Evolutionary conservation across 2,797 vertebrate genomes (phyloP).

Genomic region (Clarias laeviceps): DNA sequence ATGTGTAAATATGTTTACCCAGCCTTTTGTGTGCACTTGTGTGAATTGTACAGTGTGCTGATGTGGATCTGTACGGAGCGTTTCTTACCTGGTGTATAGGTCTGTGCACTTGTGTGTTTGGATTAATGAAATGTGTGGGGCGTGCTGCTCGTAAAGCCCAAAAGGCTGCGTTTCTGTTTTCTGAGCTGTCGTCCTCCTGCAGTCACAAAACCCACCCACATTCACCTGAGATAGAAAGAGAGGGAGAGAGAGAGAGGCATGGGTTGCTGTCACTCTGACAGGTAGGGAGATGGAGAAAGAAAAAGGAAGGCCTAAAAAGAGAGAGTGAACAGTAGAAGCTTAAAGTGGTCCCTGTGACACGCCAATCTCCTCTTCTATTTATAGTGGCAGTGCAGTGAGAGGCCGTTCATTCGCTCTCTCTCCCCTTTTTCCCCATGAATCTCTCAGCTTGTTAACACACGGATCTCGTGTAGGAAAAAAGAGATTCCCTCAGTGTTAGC

Average conservation of each 20-base stretch:
- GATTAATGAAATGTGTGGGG: conserved; percentile 39
- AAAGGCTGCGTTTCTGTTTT: conserved; percentile 44
- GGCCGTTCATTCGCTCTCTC: conserved; percentile 30
- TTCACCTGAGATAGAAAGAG: conserved; percentile 41
- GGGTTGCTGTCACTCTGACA: conserved; percentile 45
- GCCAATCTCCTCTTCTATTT: conserved; percentile 59
- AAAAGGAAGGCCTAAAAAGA: conserved; percentile 29
- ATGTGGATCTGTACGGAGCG: not conserved
- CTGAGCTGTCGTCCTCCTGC: conserved; percentile 42
- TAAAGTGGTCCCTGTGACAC: conserved; percentile 58
- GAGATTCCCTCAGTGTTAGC: conserved; percentile 59
- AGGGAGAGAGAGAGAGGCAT: conserved; percentile 23
- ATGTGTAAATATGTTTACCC: conserved; percentile 4
- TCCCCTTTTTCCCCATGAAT: conserved; percentile 36
- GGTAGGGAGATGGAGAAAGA: conserved; percentile 36
- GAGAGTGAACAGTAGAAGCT: conserved; percentile 39
- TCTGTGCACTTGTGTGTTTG: conserved; percentile 32
- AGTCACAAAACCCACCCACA: conserved; percentile 43
- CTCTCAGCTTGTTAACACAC: conserved; percentile 64
- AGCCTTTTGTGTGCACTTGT: conserved; percentile 26
- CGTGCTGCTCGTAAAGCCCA: conserved; percentile 41
- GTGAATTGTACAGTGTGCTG: conserved; percentile 6
- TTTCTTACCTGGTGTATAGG: conserved; percentile 17
- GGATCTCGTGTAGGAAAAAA: conserved; percentile 59
- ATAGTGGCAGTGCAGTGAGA: conserved; percentile 51